Percentiles rank a stretch among this genome's conserved stretches.
Evolutionary conservation across 1,140 invertebrate genomes (phyloP).

Genomic region (Drosophila tani): DNA sequence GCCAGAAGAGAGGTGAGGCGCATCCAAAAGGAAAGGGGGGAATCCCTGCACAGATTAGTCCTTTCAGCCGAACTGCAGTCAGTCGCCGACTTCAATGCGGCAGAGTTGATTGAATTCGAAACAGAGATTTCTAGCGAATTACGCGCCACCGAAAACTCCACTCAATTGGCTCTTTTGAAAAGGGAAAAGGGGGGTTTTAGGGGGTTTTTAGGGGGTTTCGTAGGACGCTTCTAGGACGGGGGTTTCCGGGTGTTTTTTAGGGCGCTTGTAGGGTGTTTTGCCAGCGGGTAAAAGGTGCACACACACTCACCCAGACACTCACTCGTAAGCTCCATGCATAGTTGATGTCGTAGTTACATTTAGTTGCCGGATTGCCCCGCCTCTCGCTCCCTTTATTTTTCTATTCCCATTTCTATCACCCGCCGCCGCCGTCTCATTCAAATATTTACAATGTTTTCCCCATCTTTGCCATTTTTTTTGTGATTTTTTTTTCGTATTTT

Average conservation of each 20-base stretch:
- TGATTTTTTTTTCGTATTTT: background rate
- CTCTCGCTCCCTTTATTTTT: background rate
- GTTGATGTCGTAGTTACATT: constrained; percentile 54
- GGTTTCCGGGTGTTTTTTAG: too few relatives aligned
- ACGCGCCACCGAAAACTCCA: constrained; percentile 63
- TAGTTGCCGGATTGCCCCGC: constrained; percentile 23
- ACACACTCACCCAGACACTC: constrained; percentile 23
- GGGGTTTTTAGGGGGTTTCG: background rate
- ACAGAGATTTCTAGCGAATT: constrained; percentile 79
- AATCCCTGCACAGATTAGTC: constrained; percentile 34
- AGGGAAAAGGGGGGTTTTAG: background rate
- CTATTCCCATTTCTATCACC: constrained; percentile 37
- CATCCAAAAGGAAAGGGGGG: background rate
- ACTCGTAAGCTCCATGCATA: constrained; percentile 42
- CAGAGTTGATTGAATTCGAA: constrained; percentile 78
- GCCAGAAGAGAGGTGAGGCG: background rate
- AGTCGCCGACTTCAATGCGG: constrained; percentile 60
- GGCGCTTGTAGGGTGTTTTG: too few relatives aligned
- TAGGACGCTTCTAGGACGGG: background rate
- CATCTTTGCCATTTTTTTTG: constrained; percentile 1
- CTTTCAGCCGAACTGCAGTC: constrained; percentile 44
- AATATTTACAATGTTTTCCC: constrained; percentile 60
- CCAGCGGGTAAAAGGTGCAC: background rate
- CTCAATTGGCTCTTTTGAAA: constrained; percentile 23
- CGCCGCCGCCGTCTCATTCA: constrained; percentile 29